These are phyloP conservation scores for Pantherophis alleghaniensis DNA, from an alignment of 2,797 vertebrate species.

Conservation along the genomic window DNA sequence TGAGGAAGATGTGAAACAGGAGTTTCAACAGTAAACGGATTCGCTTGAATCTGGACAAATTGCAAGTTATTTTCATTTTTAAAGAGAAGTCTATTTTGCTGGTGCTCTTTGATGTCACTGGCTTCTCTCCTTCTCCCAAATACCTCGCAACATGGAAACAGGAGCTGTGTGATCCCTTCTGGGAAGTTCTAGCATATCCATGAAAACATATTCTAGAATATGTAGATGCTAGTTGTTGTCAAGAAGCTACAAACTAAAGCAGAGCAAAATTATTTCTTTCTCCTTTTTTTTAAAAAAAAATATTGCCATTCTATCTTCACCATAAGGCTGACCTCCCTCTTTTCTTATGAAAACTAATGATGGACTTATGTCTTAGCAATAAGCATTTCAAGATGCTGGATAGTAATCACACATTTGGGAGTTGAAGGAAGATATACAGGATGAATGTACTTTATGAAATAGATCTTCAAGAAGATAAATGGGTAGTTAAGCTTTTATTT, in stretches of 20 bases:
- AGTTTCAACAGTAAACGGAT: background rate
- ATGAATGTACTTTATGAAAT: background rate
- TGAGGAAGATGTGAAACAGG: background rate
- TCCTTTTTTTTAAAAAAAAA: background rate
- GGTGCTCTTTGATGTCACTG: too few relatives aligned
- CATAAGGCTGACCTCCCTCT: too few relatives aligned
- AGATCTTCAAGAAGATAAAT: background rate
- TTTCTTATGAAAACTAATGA: too few relatives aligned
- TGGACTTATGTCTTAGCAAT: too few relatives aligned
- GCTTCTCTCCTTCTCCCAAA: background rate
- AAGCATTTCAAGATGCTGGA: too few relatives aligned
- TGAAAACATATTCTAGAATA: background rate
- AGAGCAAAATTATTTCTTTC: background rate
- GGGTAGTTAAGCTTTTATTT: background rate
- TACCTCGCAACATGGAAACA: background rate
- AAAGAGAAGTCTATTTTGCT: background rate
- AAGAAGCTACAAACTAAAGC: background rate
- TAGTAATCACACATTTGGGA: too few relatives aligned
- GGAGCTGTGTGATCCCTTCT: background rate
- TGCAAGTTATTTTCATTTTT: background rate
- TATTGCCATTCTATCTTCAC: background rate
- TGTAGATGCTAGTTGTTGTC: background rate
- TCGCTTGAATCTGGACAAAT: background rate
- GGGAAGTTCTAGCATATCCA: background rate
- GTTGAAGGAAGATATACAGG: too few relatives aligned